These are phyloP conservation scores for Cardiocondyla obscurior DNA, from an alignment of 1,140 invertebrate species.

Conservation along the genomic window DNA sequence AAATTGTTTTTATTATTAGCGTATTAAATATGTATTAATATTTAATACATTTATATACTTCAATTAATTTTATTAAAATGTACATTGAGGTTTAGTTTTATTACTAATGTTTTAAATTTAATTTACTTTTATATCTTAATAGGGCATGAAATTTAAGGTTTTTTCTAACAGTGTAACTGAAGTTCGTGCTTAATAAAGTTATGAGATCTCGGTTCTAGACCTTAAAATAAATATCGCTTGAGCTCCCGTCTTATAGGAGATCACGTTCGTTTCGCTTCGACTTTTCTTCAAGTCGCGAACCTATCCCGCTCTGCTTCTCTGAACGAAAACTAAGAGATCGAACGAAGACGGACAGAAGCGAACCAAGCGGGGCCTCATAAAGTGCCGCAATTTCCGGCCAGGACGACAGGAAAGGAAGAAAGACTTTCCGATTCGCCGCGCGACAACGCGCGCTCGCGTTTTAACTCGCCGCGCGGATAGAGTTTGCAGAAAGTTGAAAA, in stretches of 20 bases:
- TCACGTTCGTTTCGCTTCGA: not conserved
- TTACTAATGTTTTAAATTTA: no score
- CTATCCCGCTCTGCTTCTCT: not conserved
- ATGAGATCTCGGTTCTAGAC: not conserved
- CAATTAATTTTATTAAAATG: no score
- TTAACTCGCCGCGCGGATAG: slow-evolving; percentile 39
- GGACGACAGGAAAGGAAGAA: slow-evolving; percentile 30
- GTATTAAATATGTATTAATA: no score
- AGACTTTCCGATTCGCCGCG: slow-evolving; percentile 32
- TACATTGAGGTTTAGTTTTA: no score
- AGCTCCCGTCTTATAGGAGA: not conserved
- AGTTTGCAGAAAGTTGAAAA: slow-evolving; percentile 45
- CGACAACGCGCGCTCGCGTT: slow-evolving; percentile 44
- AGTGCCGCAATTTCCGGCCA: slow-evolving; percentile 68
- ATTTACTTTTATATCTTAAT: no score
- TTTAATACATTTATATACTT: no score
- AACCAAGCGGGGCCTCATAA: slow-evolving; percentile 63
- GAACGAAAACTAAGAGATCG: slow-evolving; percentile 40
- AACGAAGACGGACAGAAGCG: slow-evolving; percentile 53
- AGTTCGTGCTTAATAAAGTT: no score
- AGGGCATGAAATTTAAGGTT: no score
- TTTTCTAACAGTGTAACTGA: no score
- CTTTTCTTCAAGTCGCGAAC: not conserved
- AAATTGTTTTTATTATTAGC: no score
- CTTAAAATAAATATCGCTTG: not conserved